Evolutionary conservation across 2,797 vertebrate species (phyloP).

Genomic region (Schizopygopsis malacanthus): DNA sequence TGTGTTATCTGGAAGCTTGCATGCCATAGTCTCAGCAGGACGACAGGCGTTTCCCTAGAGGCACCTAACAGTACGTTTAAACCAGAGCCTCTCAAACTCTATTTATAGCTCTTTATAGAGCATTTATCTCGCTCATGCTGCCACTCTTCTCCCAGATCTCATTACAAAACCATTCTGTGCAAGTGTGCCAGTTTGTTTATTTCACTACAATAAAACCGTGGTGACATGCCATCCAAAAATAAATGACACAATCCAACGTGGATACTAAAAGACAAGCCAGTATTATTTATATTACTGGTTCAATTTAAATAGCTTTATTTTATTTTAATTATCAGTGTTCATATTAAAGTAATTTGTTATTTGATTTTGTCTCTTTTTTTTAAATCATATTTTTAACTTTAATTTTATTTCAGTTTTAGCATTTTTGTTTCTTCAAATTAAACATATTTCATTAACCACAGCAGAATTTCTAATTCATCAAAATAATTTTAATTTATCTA

Average conservation of each 20-base stretch:
- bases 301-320: neutral
- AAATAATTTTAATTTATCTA: neutral
- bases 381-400: neutral
- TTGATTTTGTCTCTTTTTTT: neutral
- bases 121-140: neutral
- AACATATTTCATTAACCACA: neutral
- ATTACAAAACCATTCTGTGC: conserved; percentile 3
- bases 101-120: conserved; percentile 21
- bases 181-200: neutral
- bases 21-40: neutral
- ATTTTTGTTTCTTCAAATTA: neutral
- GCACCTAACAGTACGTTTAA: neutral
- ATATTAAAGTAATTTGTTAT: neutral
- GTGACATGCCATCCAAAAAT: neutral
- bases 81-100: neutral
- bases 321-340: neutral
- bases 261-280: neutral
- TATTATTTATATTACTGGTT: neutral
- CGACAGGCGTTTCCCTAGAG: conserved; percentile 21
- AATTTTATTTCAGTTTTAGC: neutral
- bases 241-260: no score
- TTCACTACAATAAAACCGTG: neutral
- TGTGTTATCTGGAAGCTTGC: neutral
- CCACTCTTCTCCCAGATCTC: conserved; percentile 25
- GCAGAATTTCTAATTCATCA: neutral